Evolutionary conservation across 2,888 invertebrate species (phyloP), one percentile per base, ranked within the genome.

Genomic region (Thymelicus sylvestris): DNA sequence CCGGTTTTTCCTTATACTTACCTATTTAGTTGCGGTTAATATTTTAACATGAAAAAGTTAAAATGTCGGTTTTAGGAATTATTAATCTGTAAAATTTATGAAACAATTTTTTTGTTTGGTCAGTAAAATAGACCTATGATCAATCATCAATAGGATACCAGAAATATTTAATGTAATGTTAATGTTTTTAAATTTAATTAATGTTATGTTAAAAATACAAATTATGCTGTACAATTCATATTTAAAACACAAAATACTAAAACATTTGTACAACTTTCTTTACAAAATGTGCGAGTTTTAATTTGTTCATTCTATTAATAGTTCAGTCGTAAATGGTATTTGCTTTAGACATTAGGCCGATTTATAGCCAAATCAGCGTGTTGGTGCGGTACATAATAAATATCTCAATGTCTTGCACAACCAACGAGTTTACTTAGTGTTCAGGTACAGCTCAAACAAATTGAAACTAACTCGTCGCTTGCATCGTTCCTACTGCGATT

Each of bases 371-470:
- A 70, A 70, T 70, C 70, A 60, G 15, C 39, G 65, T 65, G 70
- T 65, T 41, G 13, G 24, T 39, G 7, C 41, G 60, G 60, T 70
- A 70, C 69, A 65, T 65, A 70, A 70, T 70, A 70, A 70, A 70
- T 70, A 70, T 70, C 60, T 70, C 70, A 70, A 65, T 52, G 70
- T 70, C 70, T 70, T 70, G 41, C 70, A 38, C 50, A 57, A 69
- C 70, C 64, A 65, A 70, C 70, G 7, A 70, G 70, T 70, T 69
- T 69, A 63, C 68, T 68, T 57, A 48, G 60, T 50, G 64, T 48
- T 65, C 38, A 52, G 48, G 52, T 63, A 52, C 15, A 38, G 55
- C 24, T 52, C 55, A 65, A 52, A 65, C 52, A 64, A 24, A 64
- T 50, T 50, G 64, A 50, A 57, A 64, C 60, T 15, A 60, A 62